Percentiles rank a stretch among this genome's conserved stretches.
These are phyloP conservation scores for Mus caroli DNA, from an alignment of 2,797 vertebrate species.

Conservation along the genomic window DNA sequence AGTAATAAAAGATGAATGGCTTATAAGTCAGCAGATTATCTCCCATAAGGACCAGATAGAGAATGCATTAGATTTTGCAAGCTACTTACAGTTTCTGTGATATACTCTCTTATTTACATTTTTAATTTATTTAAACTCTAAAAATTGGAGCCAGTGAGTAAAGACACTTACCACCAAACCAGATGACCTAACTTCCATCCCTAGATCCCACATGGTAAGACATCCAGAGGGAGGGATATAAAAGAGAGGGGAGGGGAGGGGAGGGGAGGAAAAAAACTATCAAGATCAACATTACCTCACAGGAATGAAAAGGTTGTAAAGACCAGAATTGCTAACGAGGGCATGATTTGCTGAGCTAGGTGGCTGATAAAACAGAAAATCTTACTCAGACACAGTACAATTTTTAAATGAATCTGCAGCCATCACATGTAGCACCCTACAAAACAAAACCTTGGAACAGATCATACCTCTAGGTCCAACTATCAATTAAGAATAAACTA, in stretches of 20 bases:
- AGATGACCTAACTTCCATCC: neutral
- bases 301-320: neutral
- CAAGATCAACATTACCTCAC: neutral
- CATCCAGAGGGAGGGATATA: no score
- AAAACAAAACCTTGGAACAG: slow-evolving; percentile 6
- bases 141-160: neutral
- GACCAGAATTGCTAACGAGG: neutral
- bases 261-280: no score
- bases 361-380: neutral
- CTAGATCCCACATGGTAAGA: neutral
- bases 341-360: neutral
- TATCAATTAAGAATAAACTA: slow-evolving; percentile 7
- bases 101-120: neutral
- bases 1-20: slow-evolving; percentile 31
- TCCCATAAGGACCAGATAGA: slow-evolving; percentile 42
- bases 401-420: neutral
- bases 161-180: neutral
- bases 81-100: neutral
- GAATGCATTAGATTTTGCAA: neutral
- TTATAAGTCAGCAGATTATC: neutral
- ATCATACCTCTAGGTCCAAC: neutral
- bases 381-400: neutral
- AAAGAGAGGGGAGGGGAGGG: no score
- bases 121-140: neutral
- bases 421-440: neutral